phyloP scores from a whole-genome alignment of 2,113 vertebrate species.

The Cichladusa arquata region DNA sequence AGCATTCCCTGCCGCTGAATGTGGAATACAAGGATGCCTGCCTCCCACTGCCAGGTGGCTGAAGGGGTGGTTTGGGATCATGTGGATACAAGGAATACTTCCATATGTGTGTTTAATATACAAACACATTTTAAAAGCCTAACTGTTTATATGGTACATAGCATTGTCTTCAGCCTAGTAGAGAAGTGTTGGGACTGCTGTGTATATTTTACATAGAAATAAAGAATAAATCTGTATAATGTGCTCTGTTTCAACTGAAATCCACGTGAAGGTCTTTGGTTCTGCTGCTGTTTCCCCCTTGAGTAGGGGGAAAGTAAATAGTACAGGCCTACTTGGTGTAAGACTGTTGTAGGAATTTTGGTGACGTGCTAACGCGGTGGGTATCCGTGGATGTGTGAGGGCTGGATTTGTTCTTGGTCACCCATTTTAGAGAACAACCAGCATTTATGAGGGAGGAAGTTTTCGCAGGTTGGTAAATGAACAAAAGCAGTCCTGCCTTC shows the following conservation, averaged over 20 bases:
- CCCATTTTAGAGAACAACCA: not conserved
- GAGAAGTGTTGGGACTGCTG: not conserved
- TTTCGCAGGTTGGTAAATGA: fast-evolving
- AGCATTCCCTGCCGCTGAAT: fast-evolving
- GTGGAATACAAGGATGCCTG: no score
- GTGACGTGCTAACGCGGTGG: fast-evolving
- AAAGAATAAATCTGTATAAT: not conserved
- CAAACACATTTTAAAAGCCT: not conserved
- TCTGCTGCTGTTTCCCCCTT: not conserved
- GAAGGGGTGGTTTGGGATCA: not conserved
- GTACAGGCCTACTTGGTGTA: not conserved
- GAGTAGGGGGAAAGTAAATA: not conserved
- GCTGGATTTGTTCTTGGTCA: not conserved
- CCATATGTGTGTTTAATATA: not conserved
- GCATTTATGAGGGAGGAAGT: not conserved
- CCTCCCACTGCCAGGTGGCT: fast-evolving
- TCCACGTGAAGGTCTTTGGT: not conserved
- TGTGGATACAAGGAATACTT: not conserved
- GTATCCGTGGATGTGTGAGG: fast-evolving
- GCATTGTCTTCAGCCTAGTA: not conserved
- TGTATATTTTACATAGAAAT: not conserved
- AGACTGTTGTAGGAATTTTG: not conserved
- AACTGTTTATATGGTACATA: not conserved
- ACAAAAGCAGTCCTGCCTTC: not conserved
- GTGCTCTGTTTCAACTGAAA: not conserved